Evolutionary conservation across 2,113 vertebrate species (phyloP), one percentile per base, ranked within the genome.

Genomic region (Ancistrus triradiatus): DNA sequence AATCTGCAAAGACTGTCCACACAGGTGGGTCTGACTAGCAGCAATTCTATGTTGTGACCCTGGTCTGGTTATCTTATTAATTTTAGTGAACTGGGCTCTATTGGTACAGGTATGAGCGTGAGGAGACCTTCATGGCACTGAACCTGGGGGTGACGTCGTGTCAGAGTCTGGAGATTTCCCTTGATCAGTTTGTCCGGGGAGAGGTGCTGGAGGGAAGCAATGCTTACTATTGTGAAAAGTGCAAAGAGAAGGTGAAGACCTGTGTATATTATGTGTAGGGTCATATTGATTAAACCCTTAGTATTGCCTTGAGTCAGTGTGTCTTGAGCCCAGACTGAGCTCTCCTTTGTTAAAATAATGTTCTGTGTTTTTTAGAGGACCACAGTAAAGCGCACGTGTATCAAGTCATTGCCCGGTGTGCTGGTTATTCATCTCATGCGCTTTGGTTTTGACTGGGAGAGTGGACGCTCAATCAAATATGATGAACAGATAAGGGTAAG

Each of bases 371-470:
- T 71, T 49, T 86, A 99, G 96, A 92, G 95, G 80, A 98, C 94
- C 69, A 97, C 96, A 35, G 95, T 98, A 78, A 99, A 99, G 75
- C 89, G 95, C 38, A 98, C 95, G 0, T 98, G 95, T 55, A 98
- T 99, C 74, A 99, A 99, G 72, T 93, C 93, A 33, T 82, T 99
- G 10, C 97, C 97, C 28, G 94, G 87, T 17, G 91, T 98, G 42
- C 82, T 99, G 76, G 95, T 97, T 46, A 98, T 98, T 72, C 97
- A 98, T 75, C 88, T 99, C 35, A 99, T 99, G 97, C 92, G 97
- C 57, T 99, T 99, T 51, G 95, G 97, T 70, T 98, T 99, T 62
- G 95, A 98, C 69, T 99, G 97, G 96, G 97, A 99, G 66, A 99
- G 95, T 0, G 97, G 93, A 1, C 94, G 96, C 19, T 98, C 95